Conservation (phyloP, 1,140 invertebrate genomes). For the Anoplophora glabripennis region DNA sequence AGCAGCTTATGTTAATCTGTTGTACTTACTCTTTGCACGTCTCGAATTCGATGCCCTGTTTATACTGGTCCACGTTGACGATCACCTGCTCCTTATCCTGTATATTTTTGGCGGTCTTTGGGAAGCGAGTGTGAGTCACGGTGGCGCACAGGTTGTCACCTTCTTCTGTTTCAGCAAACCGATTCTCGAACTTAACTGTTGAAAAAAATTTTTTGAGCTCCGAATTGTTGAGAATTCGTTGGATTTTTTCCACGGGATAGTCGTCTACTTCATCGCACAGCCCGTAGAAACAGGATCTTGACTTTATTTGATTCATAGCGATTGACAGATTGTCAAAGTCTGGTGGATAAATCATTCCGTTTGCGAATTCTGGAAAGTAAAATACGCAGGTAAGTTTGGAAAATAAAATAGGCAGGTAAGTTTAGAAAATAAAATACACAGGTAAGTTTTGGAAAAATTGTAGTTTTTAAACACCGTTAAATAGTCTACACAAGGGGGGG, state of each 20-base stretch:
- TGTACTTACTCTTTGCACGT: constrained; percentile 16
- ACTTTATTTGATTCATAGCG: too few species aligned
- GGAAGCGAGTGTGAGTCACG: constrained; percentile 1
- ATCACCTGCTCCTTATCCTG: constrained; percentile 14
- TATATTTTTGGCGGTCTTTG: constrained; percentile 16
- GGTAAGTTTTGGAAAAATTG: too few species aligned
- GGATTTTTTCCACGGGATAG: not conserved
- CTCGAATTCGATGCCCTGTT: constrained; percentile 17
- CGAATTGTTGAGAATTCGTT: not conserved
- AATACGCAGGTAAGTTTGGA: too few species aligned
- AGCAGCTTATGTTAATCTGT: too few species aligned
- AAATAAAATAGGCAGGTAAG: too few species aligned
- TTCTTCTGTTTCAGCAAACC: not conserved
- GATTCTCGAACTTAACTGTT: not conserved
- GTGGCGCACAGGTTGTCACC: constrained; percentile 14
- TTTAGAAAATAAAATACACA: too few species aligned
- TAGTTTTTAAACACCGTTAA: too few species aligned
- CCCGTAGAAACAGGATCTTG: not conserved
- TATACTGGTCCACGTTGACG: constrained; percentile 11
- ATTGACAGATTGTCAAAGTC: too few species aligned
- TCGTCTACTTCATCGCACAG: not conserved
- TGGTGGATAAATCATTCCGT: too few species aligned
- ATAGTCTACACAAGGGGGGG: too few species aligned
- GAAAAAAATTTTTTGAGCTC: not conserved
- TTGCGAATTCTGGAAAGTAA: too few species aligned